Conservation (phyloP, 23 tunicate genomes). For the Botrylloides violaceus region DNA sequence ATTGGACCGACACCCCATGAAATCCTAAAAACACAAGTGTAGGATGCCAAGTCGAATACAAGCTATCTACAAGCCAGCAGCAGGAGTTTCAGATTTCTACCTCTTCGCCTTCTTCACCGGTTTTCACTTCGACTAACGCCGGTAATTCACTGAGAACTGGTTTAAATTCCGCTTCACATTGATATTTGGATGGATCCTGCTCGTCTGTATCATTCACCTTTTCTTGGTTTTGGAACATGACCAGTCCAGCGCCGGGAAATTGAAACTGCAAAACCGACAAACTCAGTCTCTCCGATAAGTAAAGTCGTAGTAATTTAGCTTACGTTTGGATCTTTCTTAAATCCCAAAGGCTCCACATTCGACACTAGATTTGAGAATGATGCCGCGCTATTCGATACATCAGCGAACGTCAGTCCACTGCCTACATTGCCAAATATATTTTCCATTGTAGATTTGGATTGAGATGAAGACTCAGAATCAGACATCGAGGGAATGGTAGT, state of each 20-base stretch:
- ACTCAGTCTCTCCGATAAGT: background rate
- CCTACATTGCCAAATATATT: too few relatives aligned
- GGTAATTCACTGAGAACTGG: constrained; percentile 61
- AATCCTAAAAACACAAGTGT: too few relatives aligned
- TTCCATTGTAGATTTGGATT: background rate
- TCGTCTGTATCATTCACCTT: constrained; percentile 11
- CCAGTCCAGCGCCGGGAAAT: constrained; percentile 44
- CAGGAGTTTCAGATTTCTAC: too few relatives aligned
- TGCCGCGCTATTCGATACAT: background rate
- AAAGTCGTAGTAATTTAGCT: too few relatives aligned
- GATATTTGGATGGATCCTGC: constrained; percentile 30
- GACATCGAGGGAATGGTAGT: background rate
- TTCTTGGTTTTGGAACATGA: constrained; percentile 35
- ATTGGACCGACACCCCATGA: too few relatives aligned
- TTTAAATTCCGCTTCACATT: constrained; percentile 37
- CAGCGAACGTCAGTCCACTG: background rate
- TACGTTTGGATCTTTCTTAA: constrained; percentile 61
- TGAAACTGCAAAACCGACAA: constrained; percentile 45
- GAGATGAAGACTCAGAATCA: background rate
- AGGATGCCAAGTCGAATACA: too few relatives aligned
- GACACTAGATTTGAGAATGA: constrained; percentile 56
- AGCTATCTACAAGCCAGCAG: too few relatives aligned
- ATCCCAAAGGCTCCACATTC: constrained; percentile 39
- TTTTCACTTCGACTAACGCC: constrained; percentile 58
- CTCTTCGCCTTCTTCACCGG: constrained; percentile 98